These are phyloP conservation scores for Wiebesia pumilae DNA, from an alignment of 1,140 invertebrate species.

Conservation along the genomic window DNA sequence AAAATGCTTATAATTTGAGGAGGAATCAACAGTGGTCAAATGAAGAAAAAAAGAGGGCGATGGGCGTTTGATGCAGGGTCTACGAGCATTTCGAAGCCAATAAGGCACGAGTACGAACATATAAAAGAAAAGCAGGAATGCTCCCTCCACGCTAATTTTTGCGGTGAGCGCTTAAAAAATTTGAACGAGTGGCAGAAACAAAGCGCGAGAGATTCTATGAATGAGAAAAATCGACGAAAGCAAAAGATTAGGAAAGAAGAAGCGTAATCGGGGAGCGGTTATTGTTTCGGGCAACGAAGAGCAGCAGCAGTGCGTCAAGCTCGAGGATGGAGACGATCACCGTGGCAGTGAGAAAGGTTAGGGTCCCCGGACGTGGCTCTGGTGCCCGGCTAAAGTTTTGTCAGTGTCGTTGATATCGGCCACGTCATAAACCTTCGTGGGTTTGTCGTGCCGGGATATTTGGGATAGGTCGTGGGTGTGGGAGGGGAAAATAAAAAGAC, in stretches of 20 bases:
- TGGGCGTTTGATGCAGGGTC: too few species aligned
- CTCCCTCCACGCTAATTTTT: background rate
- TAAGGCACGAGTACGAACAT: background rate
- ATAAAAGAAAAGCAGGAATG: constrained; percentile 5
- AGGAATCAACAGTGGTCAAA: too few species aligned
- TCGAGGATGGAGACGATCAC: background rate
- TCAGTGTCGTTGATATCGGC: constrained; percentile 50
- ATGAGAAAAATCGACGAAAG: background rate
- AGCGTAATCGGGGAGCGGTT: background rate
- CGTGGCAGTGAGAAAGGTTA: constrained; percentile 69
- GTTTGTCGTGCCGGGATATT: constrained; percentile 60
- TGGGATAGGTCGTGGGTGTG: constrained; percentile 67
- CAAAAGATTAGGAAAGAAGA: background rate
- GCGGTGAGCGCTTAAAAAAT: background rate
- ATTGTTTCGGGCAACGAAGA: constrained; percentile 8
- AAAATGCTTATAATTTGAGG: too few species aligned
- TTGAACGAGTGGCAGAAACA: background rate
- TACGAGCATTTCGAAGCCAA: too few species aligned
- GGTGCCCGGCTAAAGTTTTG: constrained; percentile 63
- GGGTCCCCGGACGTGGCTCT: constrained; percentile 59
- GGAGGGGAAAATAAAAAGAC: background rate
- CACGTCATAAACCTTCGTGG: constrained; percentile 38
- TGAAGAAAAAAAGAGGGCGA: too few species aligned
- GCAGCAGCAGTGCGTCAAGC: background rate
- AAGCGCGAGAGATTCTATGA: background rate